These are phyloP conservation scores for Discoglossus pictus DNA, from an alignment of 2,797 vertebrate genomes.

Conservation along the genomic window DNA sequence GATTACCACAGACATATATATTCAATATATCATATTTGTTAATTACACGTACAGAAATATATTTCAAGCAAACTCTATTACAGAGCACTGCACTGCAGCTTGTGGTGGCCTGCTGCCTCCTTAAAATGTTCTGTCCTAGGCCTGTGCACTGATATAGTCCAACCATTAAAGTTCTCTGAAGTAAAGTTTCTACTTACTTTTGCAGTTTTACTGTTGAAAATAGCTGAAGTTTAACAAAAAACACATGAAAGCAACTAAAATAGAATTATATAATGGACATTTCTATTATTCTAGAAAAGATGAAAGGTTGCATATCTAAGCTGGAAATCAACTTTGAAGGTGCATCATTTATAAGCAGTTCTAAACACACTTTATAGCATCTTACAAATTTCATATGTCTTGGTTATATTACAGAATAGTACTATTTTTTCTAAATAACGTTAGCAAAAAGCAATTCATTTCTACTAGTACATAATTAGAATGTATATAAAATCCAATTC, in stretches of 20 bases:
- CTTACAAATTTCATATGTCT: conserved; percentile 54
- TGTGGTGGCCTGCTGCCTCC: too few species aligned
- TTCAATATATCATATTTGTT: too few species aligned
- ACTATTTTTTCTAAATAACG: conserved; percentile 60
- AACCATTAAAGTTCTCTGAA: too few species aligned
- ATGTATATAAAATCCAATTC: conserved; percentile 60
- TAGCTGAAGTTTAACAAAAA: not conserved
- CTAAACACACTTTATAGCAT: conserved; percentile 51
- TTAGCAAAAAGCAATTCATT: conserved; percentile 61
- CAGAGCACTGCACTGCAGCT: too few species aligned
- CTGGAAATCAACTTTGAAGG: not conserved
- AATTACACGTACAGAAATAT: too few species aligned
- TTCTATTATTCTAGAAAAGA: not conserved
- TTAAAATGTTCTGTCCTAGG: too few species aligned
- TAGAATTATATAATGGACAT: not conserved
- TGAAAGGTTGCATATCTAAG: not conserved
- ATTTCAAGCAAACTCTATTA: too few species aligned
- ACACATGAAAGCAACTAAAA: conserved; percentile 13
- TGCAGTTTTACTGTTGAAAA: not conserved
- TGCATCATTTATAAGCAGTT: not conserved
- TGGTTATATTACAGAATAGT: conserved; percentile 51
- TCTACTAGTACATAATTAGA: conserved; percentile 63
- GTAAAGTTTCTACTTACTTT: too few species aligned
- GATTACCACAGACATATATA: too few species aligned
- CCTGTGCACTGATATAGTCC: too few species aligned